Evolutionary conservation across 2,888 invertebrate species (phyloP).

Genomic region (Synanthedon formicaeformis): DNA sequence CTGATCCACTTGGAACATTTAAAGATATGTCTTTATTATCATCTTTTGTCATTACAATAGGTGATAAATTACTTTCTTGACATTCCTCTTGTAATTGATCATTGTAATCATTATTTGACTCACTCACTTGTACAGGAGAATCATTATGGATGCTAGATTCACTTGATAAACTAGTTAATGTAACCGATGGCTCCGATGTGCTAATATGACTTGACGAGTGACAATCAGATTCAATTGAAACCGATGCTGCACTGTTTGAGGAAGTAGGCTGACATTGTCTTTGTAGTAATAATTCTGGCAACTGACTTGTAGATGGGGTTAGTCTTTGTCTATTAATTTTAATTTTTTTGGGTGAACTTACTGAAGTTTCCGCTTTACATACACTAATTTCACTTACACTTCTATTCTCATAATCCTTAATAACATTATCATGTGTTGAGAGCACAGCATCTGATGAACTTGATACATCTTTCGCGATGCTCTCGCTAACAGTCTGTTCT

Average conservation of each 20-base stretch:
- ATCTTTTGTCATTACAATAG: conserved; percentile 2
- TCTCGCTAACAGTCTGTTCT: conserved; percentile 36
- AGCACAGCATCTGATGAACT: conserved; percentile 61
- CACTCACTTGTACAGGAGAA: background rate
- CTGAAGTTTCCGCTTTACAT: conserved; percentile 64
- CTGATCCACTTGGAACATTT: background rate
- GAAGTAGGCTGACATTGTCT: conserved; percentile 55
- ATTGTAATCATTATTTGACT: background rate
- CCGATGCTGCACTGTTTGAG: conserved; percentile 18
- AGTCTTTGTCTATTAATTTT: conserved; percentile 59
- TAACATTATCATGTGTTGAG: conserved; percentile 44
- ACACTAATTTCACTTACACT: conserved; percentile 60
- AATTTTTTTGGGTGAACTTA: conserved; percentile 57
- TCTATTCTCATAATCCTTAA: conserved; percentile 52
- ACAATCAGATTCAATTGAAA: conserved; percentile 14
- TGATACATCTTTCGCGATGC: conserved; percentile 54
- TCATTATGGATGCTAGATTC: background rate
- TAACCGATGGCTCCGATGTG: conserved; percentile 16
- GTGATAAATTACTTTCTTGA: conserved; percentile 1
- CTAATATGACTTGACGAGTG: conserved; percentile 19
- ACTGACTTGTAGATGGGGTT: conserved; percentile 24
- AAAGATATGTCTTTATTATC: conserved; percentile 2
- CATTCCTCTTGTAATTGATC: background rate
- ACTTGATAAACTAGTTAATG: conserved; percentile 4
- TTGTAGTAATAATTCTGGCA: conserved; percentile 16